Conservation (phyloP, 2,113 vertebrate species). For the Ochotona curzoniae region DNA sequence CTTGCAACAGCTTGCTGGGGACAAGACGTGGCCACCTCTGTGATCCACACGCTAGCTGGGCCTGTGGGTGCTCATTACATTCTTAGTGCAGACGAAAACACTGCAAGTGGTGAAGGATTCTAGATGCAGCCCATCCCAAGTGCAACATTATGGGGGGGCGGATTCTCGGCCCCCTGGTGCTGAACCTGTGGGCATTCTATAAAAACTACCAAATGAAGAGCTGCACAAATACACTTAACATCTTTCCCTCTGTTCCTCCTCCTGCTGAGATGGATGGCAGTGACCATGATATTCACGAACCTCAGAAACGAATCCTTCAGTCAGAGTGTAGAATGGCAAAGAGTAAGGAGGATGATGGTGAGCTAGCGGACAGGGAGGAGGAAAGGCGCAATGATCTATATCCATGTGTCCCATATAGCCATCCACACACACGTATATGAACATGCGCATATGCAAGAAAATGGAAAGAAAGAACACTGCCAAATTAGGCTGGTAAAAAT, state of each 20-base stretch:
- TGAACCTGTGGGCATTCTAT: background rate
- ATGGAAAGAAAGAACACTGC: background rate
- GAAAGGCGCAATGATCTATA: background rate
- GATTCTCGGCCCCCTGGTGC: slow-evolving; percentile 14
- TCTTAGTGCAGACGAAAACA: slow-evolving; percentile 53
- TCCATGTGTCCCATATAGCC: background rate
- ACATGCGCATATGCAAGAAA: background rate
- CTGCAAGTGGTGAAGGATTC: background rate
- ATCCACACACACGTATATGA: background rate
- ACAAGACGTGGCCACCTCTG: background rate
- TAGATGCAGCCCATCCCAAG: background rate
- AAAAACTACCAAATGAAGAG: background rate
- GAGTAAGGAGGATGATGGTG: background rate
- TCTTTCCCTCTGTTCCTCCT: background rate
- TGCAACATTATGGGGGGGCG: slow-evolving; percentile 44
- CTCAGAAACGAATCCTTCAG: background rate
- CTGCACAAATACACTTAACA: background rate
- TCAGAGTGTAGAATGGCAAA: background rate
- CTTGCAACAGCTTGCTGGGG: background rate
- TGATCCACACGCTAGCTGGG: slow-evolving; percentile 17
- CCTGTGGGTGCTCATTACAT: slow-evolving; percentile 61
- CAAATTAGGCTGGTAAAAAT: slow-evolving; percentile 10
- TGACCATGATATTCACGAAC: background rate
- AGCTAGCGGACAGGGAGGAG: background rate
- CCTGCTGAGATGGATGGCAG: no score